These are phyloP conservation scores for Zaprionus vittiger DNA, from an alignment of 1,140 invertebrate species.

Conservation along the genomic window DNA sequence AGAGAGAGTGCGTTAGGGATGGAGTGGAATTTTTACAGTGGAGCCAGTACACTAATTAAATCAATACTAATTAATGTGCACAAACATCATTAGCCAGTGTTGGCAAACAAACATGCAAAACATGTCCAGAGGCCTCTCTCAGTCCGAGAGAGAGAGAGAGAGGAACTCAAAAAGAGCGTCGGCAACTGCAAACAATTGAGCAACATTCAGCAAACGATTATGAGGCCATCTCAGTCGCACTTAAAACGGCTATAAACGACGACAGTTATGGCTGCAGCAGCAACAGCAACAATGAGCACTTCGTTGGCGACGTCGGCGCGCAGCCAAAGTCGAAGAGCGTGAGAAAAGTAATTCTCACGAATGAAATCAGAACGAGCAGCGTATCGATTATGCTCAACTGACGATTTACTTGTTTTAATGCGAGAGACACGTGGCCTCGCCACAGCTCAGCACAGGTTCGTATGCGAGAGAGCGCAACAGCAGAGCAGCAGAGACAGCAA, in stretches of 20 bases:
- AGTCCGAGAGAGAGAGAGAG: constrained; percentile 6
- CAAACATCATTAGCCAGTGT: constrained; percentile 53
- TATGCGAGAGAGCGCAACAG: constrained; percentile 31
- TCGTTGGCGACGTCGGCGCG: constrained; percentile 47
- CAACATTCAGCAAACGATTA: constrained; percentile 83
- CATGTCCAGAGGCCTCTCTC: constrained; percentile 4
- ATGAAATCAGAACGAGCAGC: constrained; percentile 68
- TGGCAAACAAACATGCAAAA: constrained; percentile 48
- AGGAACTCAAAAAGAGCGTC: constrained; percentile 38
- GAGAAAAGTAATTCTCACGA: constrained; percentile 81
- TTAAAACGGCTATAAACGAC: constrained; percentile 83
- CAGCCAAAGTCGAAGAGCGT: constrained; percentile 67
- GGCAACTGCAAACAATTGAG: constrained; percentile 71
- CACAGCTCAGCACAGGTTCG: constrained; percentile 38
- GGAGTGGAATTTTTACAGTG: constrained; percentile 34
- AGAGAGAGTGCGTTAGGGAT: constrained; percentile 9
- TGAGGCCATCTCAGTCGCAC: constrained; percentile 84
- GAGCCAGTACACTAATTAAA: constrained; percentile 62
- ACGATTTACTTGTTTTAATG: constrained; percentile 77
- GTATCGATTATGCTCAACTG: constrained; percentile 82
- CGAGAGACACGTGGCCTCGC: constrained; percentile 73
- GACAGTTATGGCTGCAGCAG: constrained; percentile 71
- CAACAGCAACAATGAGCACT: constrained; percentile 47
- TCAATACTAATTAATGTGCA: constrained; percentile 71
- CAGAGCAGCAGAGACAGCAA: constrained; percentile 14